phyloP scores from a whole-genome alignment of 2,888 invertebrate species.

The Scaptomyza cyrtandrae region DNA sequence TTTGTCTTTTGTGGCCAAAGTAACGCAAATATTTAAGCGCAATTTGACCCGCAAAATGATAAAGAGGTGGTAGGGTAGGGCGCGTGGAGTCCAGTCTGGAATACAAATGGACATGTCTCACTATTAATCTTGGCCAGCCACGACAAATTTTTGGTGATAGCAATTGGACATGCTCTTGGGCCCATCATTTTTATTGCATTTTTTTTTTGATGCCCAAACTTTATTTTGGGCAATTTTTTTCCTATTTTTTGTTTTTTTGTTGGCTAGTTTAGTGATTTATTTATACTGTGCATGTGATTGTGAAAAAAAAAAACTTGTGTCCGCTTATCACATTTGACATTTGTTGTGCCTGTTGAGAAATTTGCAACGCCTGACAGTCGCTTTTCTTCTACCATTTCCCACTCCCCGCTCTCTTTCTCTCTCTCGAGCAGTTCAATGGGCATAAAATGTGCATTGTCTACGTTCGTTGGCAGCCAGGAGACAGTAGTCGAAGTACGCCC shows the following conservation, averaged over 20 bases:
- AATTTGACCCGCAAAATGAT: conserved; percentile 41
- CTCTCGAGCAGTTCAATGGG: conserved; percentile 46
- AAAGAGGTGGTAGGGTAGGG: conserved; percentile 9
- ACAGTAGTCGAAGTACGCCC: conserved; percentile 6
- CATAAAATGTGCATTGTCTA: conserved; percentile 51
- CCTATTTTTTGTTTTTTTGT: not conserved
- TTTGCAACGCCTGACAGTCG: conserved; percentile 58
- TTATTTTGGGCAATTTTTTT: conserved; percentile 8
- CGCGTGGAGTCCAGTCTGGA: conserved; percentile 38
- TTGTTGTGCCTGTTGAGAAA: conserved; percentile 71
- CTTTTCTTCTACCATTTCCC: not conserved
- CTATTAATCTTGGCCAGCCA: conserved; percentile 67
- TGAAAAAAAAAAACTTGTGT: conserved; percentile 62
- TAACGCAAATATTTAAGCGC: conserved; percentile 57
- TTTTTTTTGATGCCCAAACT: conserved; percentile 38
- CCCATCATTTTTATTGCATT: conserved; percentile 67
- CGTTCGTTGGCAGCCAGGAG: conserved; percentile 2
- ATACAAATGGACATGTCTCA: conserved; percentile 59
- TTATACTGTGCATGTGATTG: conserved; percentile 52
- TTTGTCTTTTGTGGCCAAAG: conserved; percentile 36
- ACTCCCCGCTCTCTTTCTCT: not conserved
- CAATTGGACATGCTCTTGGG: conserved; percentile 48
- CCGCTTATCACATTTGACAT: conserved; percentile 74
- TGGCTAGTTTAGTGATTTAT: conserved; percentile 63
- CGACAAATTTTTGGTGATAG: conserved; percentile 50